Percentiles rank a stretch among this genome's conserved stretches.
phyloP scores from a whole-genome alignment of 2,797 vertebrate genomes.

The Cossypha niveicapilla region DNA sequence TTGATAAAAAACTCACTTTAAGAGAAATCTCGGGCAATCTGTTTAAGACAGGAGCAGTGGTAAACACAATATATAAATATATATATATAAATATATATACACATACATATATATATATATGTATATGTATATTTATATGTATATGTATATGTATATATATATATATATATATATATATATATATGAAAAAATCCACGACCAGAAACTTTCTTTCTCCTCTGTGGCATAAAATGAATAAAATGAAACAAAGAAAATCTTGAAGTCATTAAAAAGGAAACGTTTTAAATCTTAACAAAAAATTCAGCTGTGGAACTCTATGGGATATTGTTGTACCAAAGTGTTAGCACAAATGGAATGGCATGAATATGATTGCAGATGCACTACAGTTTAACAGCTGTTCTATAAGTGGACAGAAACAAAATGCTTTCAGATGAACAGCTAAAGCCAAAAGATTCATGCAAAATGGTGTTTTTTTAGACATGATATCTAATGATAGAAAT shows the following conservation, averaged over 20 bases:
- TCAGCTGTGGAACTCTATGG: background rate
- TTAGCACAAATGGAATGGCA: background rate
- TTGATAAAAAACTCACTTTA: background rate
- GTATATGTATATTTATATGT: too few relatives aligned
- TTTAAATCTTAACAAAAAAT: background rate
- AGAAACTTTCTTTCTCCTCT: background rate
- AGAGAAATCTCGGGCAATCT: background rate
- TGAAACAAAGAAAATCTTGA: background rate
- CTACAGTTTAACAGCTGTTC: background rate
- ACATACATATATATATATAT: too few relatives aligned
- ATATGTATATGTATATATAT: too few relatives aligned
- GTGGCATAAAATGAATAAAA: background rate
- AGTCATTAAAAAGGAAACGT: background rate
- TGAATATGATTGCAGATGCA: background rate
- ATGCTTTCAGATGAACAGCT: background rate
- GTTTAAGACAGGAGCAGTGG: background rate
- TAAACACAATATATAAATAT: background rate
- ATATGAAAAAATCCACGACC: background rate
- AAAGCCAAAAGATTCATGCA: background rate
- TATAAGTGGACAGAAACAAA: background rate
- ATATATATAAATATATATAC: too few relatives aligned
- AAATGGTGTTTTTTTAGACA: background rate
- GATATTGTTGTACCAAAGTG: background rate
- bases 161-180: too few relatives aligned
- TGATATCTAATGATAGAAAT: background rate